Conservation (phyloP, 2,113 vertebrate genomes). For the Danio rerio region GRCz12tu NC_133177.1:38765001-38765500, state of each 20-base stretch:
- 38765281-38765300: constrained; percentile 11
- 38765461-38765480: neutral
- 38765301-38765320: neutral
- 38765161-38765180: constrained; percentile 37
- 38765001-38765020: constrained; percentile 28
- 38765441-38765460: neutral
- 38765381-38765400: neutral
- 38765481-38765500: neutral
- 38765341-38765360: too few relatives aligned
- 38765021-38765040: constrained; percentile 8
- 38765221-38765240: constrained; percentile 46
- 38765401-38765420: neutral
- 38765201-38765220: constrained; percentile 45
- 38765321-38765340: neutral
- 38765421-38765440: neutral
- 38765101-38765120: constrained; percentile 12
- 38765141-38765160: neutral
- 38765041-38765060: constrained; percentile 13
- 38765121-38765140: neutral
- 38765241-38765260: neutral
- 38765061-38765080: constrained; percentile 7
- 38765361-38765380: too few relatives aligned
- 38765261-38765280: neutral
- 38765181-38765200: constrained; percentile 42
- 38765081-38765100: neutral